Percentiles rank a stretch among this genome's conserved stretches.
These are phyloP conservation scores for Ophioninae sp. DNA, from an alignment of 2,888 invertebrate species.

Conservation along the genomic window DNA sequence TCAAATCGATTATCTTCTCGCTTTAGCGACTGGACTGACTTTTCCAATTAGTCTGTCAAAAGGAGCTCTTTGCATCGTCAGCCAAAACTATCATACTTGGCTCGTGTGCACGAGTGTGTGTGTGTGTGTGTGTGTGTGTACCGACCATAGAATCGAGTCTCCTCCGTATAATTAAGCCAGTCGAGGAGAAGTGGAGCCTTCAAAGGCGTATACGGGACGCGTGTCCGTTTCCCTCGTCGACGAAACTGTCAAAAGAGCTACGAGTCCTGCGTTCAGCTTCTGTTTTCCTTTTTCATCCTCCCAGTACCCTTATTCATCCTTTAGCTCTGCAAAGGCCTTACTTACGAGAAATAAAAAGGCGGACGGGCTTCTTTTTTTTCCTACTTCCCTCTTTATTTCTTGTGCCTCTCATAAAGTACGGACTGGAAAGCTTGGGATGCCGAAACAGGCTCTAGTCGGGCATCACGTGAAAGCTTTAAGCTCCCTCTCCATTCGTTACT, in stretches of 20 bases:
- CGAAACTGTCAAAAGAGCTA: conserved; percentile 36
- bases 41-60: conserved; percentile 56
- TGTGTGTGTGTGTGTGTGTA: background rate
- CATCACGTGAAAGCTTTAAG: conserved; percentile 40
- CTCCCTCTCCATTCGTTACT: conserved; percentile 45
- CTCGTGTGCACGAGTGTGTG: background rate
- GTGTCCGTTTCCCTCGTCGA: conserved; percentile 17
- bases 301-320: conserved; percentile 24
- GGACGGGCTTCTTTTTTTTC: background rate
- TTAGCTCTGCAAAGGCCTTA: background rate
- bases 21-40: conserved; percentile 39
- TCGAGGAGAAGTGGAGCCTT: conserved; percentile 5
- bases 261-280: background rate
- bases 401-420: conserved; percentile 25
- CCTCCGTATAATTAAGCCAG: conserved; percentile 37
- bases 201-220: conserved; percentile 38
- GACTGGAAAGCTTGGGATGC: conserved; percentile 12
- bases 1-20: conserved; percentile 46
- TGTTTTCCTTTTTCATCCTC: background rate
- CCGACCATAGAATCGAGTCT: conserved; percentile 32
- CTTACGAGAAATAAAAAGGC: background rate
- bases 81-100: conserved; percentile 12
- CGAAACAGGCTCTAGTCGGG: conserved; percentile 12
- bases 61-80: conserved; percentile 36
- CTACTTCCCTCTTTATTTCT: background rate